Base-by-base conservation (phyloP, 1,140 invertebrate species). In the Diplogasteroides magnus region DNA sequence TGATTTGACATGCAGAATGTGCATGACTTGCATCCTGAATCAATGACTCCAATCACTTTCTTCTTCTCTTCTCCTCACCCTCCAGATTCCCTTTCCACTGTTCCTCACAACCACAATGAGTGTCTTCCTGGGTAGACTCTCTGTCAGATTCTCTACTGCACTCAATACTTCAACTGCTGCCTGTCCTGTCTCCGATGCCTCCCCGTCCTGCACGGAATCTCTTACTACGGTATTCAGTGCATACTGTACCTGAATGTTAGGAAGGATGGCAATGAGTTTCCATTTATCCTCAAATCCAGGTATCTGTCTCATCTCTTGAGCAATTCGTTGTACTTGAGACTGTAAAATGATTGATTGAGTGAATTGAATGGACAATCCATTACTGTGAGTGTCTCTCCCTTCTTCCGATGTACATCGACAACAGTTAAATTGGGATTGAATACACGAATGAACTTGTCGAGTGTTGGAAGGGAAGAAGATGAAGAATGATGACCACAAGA, bases 121-220 rank as follows among this genome's bases (percentile, higher is more conserved):
- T 15, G 70, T 72, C 31, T 68, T 67, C n/a, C 57, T 23, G 6
- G 70, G 70, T 15, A 72, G 27, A 13, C 56, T 27, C 14, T 64
- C 55, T 3, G 3, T 13, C 14, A 72, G 37, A 26, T 72, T 60
- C 56, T 72, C 64, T 28, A 72, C 67, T 27, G 64, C 60, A 11
- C 37, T 15, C 15, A 72, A 60, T 2, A 72, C 70, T 64, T 72
- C 70, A 0, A 72, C 65, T 23, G 70, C 70, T 11, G 66, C 63
- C 48, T 72, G 70, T 63, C 70, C 70, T 2, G 70, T 72, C 58
- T 72, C 70, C 2, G 70, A 72, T 29, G 64, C 70, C 37, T 72
- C 65, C 48, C 70, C 70, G 28, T 72, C 70, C 60, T 68, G 26
- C 6, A 64, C 28, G 19, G 19, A 23, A 28, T 56, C 13, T 56